Evolutionary conservation across 2,797 vertebrate genomes (phyloP), one percentile per base, ranked within the genome.

Genomic region (Danionella dracula): DNA sequence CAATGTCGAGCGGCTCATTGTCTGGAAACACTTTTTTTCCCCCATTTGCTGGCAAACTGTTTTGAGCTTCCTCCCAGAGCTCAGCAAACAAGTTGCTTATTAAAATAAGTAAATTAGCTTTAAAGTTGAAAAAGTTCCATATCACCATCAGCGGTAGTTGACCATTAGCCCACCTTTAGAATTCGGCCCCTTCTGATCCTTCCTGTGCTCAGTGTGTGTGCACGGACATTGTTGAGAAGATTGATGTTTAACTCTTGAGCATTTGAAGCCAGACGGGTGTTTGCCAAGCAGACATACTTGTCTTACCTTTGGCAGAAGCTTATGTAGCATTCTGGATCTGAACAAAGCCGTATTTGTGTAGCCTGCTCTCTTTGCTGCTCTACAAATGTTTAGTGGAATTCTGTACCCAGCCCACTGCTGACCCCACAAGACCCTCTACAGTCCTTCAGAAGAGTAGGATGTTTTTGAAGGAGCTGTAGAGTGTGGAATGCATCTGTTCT

Each of bases 351-450:
- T 67, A 56, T 84, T 85, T 89, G 85, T 90, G 78, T 78, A 3
- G 59, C 2, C 42, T 73, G 70, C 80, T 83, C 76, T 58, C 78
- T 77, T 83, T 77, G 75, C 81, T 76, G 80, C 82, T 86, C 82
- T 86, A 88, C 86, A 87, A 88, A 89, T 79, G 85, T 83, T 87
- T 72, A 54, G 79, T 78, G 81, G 84, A 87, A 86, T 84, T 83
- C 82, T 32, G 17, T 8, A 13, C 32, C 44, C 61, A 40, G 57
- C 51, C 37, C 44, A 27, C 21, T 8, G 41, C 54, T 70, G 35
- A 50, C 56, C 59, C 27, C 20, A 40, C 8, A 40, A 34, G 45
- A 42, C 55, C 65, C 58, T 35, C 58, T 21, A 2, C 31, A 11
- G 31, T 37, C 13, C 62, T 46, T 16, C 34, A 35, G 61, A 45